phyloP scores from a whole-genome alignment of 1,140 invertebrate species.

The Thaumatotibia leucotreta region DNA sequence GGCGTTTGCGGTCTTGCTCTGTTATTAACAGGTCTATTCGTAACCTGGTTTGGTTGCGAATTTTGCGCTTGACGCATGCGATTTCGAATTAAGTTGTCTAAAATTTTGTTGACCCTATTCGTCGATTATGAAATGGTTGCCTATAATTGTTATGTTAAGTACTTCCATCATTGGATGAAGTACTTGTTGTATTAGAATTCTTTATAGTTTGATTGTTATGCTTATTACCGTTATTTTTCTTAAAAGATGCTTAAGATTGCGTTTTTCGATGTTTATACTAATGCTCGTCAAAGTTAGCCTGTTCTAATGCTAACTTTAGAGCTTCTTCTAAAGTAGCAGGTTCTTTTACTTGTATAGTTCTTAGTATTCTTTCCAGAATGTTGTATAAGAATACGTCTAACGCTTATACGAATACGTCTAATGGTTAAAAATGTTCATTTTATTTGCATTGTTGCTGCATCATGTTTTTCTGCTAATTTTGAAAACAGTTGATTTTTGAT shows the following conservation, averaged over 20 bases:
- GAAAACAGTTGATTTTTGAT: background rate
- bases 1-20: no score
- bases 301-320: background rate
- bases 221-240: background rate
- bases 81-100: no score
- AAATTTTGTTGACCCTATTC: no score
- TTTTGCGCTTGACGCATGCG: no score
- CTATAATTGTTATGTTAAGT: no score
- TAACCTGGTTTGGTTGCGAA: no score
- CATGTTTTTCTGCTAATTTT: background rate
- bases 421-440: background rate
- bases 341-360: background rate
- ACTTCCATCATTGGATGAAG: no score
- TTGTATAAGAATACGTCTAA: background rate
- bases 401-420: no score
- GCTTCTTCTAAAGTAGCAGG: background rate
- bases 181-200: background rate
- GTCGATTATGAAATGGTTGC: no score
- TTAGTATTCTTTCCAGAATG: background rate
- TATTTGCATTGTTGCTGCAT: background rate
- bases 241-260: background rate
- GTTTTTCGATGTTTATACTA: background rate
- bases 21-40: no score
- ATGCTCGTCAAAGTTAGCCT: background rate
- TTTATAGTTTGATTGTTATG: background rate